phyloP scores from a whole-genome alignment of 30 jellyfish, hydroid and myxozoan species.

The Clytia hemisphaerica region DNA sequence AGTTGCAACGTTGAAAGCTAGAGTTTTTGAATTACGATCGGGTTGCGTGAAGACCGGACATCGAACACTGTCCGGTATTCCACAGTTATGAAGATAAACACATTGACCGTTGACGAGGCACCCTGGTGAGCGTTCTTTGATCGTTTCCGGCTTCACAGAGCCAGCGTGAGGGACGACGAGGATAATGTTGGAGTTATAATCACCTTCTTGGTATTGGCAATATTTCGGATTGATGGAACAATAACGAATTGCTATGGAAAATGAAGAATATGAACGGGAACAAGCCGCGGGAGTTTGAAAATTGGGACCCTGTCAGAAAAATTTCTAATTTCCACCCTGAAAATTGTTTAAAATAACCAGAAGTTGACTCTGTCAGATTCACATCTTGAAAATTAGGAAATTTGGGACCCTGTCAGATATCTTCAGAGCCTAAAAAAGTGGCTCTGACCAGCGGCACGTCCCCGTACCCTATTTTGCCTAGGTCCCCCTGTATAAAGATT shows the following conservation, averaged over 20 bases:
- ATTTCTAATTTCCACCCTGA: too few relatives aligned
- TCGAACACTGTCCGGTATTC: background rate
- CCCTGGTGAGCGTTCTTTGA: conserved; percentile 34
- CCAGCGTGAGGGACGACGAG: conserved; percentile 30
- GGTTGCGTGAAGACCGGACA: background rate
- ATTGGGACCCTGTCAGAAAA: too few relatives aligned
- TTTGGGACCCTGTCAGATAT: too few relatives aligned
- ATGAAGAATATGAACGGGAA: too few relatives aligned
- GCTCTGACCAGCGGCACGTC: too few relatives aligned
- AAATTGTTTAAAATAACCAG: too few relatives aligned
- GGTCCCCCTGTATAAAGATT: too few relatives aligned
- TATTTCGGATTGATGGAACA: conserved; percentile 19
- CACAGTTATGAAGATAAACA: conserved; percentile 23
- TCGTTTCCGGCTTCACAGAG: background rate
- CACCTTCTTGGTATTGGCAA: conserved; percentile 35
- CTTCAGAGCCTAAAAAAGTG: too few relatives aligned
- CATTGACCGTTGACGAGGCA: conserved; percentile 22
- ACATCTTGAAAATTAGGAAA: too few relatives aligned
- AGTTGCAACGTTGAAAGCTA: background rate
- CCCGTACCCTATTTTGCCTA: too few relatives aligned
- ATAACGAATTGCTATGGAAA: conserved; percentile 26
- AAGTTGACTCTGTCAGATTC: too few relatives aligned
- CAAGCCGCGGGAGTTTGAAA: too few relatives aligned
- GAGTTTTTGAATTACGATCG: background rate
- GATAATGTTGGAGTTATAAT: conserved; percentile 8